These are phyloP conservation scores for Diadema setosum DNA, from an alignment of 35 echinoderm and acorn worm genomes.

Conservation along the genomic window DNA sequence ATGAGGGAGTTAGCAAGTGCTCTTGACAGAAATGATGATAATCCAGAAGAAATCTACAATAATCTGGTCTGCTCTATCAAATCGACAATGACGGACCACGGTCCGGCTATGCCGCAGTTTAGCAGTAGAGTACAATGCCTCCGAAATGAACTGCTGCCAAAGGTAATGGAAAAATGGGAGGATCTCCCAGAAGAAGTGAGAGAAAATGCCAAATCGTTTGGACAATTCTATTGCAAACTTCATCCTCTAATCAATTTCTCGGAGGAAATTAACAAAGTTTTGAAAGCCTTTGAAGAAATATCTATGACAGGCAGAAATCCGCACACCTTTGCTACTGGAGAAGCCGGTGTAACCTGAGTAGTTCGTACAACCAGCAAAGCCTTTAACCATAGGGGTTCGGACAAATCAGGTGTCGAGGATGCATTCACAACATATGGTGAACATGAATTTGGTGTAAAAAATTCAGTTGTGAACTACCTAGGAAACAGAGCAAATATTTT, in stretches of 20 bases:
- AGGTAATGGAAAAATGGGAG: not conserved
- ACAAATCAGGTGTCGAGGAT: slow-evolving; percentile 52
- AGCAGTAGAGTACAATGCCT: not conserved
- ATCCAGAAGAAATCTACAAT: not conserved
- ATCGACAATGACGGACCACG: slow-evolving; percentile 23
- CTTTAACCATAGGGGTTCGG: slow-evolving; percentile 29
- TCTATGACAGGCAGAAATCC: not conserved
- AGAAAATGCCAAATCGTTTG: not conserved
- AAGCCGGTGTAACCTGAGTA: not conserved
- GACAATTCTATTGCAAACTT: not conserved
- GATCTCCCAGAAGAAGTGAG: not conserved
- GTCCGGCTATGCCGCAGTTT: slow-evolving; percentile 18
- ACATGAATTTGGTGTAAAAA: not conserved
- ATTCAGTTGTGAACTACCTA: not conserved
- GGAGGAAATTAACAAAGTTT: not conserved
- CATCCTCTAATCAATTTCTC: slow-evolving; percentile 19
- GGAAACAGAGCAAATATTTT: slow-evolving; percentile 60
- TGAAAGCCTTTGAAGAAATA: slow-evolving; percentile 18
- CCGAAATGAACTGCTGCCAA: not conserved
- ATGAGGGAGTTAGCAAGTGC: slow-evolving; percentile 7
- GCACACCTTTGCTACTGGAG: not conserved
- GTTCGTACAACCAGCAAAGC: slow-evolving; percentile 38
- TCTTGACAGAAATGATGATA: not conserved
- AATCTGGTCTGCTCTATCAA: not conserved
- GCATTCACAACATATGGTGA: not conserved